Evolutionary conservation across 2,888 invertebrate species (phyloP), one percentile per base, ranked within the genome.

Genomic region (Polymixis lichenea): DNA sequence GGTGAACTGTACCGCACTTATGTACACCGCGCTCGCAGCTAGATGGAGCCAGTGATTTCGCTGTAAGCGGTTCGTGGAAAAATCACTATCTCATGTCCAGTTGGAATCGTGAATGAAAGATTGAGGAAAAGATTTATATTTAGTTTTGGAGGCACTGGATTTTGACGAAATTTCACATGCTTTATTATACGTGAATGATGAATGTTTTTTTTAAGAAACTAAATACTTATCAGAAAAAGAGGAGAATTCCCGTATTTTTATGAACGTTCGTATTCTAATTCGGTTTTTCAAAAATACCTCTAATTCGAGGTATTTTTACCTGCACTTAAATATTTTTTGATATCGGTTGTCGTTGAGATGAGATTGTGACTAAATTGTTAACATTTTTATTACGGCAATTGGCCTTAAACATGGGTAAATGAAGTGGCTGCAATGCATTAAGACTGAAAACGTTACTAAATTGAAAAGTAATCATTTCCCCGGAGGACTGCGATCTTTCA

Each of bases 1-100:
- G 87, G 86, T 88, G 82, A 85, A 86, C 86, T 88, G 70, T 70
- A 85, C 88, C 80, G 80, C 87, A 86, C 51, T 87, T 80, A 78
- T 75, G 77, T 69, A 76, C 56, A 56, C 58, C 65, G 19, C 73
- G 76, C 78, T 82, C 53, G 56, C 25, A 76, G 76, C 68, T 86
- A 86, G 87, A 80, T 77, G 82, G 85, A 80, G 80, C 69, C 78
- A 75, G 82, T 85, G 85, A 82, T 85, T 87, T 84, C 62, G 69
- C 32, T 65, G 66, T 72, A 60, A 85, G 66, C 73, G 69, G 62
- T 68, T 75, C 75, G 46, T 9, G 71, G 75, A 74, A 78, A 81
- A 76, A 81, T 75, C 32, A 43, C 60, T 64, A 67, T 77, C 75
- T 81, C 46, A 38, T 32, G 62, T 53, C 19, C 65, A 66, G 80